Base-by-base conservation (phyloP, 2,888 invertebrate genomes). In the Hydrotaea cyrtoneurina region DNA sequence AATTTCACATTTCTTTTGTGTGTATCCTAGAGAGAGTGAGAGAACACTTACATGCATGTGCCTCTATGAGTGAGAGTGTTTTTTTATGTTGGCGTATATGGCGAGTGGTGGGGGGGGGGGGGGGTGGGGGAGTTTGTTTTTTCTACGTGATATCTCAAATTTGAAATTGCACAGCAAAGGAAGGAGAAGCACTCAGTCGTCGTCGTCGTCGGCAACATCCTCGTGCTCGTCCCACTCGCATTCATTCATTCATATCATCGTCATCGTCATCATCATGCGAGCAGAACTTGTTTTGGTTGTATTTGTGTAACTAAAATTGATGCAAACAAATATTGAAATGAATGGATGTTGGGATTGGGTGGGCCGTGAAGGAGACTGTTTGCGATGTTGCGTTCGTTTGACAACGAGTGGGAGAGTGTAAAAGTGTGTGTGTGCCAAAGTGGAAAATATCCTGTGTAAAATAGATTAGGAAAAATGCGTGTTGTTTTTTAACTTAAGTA, bases 271-370 rank as follows among this genome's bases (percentile, higher is more conserved):
- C 23, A 19, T 23, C 59, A 59, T 59, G 15, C 26, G 59, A 59
- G 26, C 13, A 23, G 59, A 50, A 50, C 50, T 23, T 23, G 55
- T 55, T 55, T 23, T 59, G 57, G 13, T 59, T 59, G 72, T 62
- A 57, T 23, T 80, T 78, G 69, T 72, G 62, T 78, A 75, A 80
- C 78, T 83, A 80, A 80, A 80, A 83, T 83, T 80, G 80, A 73
- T 80, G 74, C 69, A 73, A 80, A 82, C 21, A 43, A 21, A 69
- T 21, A 69, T 69, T 69, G 69, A 69, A 46, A 46, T 69, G 69
- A 43, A 17, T 43, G 66, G 39, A 10, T 31, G 64, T 15, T n/a
- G 36, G 17, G 59, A 15, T 26, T 43, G 43, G 43, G 43, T 10
- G 43, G 43, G 10, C 10, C 15, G 31, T 31, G 43, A 7, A 31